Conservation (phyloP, 2,113 vertebrate species). For the Aegypius monachus region DNA sequence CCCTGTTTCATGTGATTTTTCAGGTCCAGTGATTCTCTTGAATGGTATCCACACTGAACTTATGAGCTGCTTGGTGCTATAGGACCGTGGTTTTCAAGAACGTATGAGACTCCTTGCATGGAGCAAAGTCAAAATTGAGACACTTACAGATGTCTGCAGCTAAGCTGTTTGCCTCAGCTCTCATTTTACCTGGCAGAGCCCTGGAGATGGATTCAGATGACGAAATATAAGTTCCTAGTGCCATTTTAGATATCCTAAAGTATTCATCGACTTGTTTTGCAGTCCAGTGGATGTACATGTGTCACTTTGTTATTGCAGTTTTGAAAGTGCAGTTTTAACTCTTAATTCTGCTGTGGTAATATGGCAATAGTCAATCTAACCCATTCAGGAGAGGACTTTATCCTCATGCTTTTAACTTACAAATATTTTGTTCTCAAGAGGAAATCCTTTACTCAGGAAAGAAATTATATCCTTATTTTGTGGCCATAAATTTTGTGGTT, state of each 20-base stretch:
- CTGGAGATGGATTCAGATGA: background rate
- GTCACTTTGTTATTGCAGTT: background rate
- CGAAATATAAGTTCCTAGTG: background rate
- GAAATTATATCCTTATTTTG: background rate
- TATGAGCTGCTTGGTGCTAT: background rate
- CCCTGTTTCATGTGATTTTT: background rate
- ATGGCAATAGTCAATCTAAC: background rate
- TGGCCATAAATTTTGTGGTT: background rate
- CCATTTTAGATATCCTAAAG: background rate
- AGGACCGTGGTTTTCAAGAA: background rate
- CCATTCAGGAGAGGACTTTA: background rate
- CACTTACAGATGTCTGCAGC: background rate
- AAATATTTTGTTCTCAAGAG: background rate
- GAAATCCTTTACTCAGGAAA: background rate
- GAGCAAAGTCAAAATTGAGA: background rate
- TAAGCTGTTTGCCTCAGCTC: background rate
- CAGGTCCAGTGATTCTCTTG: background rate
- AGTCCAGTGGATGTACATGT: background rate
- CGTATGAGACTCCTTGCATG: rapidly evolving
- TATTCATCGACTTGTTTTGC: background rate
- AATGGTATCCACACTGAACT: background rate
- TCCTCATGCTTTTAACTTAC: background rate
- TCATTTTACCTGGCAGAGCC: background rate
- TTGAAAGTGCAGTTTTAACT: background rate
- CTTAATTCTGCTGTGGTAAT: background rate